phyloP scores from a whole-genome alignment of 2,888 invertebrate genomes.

The Mimumesa dahlbomi region DNA sequence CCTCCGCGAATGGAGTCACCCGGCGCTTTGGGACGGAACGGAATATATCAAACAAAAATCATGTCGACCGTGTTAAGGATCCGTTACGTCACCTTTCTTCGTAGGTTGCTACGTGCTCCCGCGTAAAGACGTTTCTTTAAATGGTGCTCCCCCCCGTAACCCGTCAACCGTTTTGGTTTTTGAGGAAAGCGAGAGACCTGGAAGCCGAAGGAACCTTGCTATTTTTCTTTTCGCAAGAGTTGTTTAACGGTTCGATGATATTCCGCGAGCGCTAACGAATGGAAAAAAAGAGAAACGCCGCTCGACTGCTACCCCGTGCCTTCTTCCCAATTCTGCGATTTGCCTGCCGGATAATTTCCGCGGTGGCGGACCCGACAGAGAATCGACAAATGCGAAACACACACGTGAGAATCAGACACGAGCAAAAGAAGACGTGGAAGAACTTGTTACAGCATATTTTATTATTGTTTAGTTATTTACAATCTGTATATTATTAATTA shows the following conservation, averaged over 20 bases:
- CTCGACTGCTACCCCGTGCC: constrained; percentile 69
- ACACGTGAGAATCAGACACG: constrained; percentile 26
- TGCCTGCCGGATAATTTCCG: constrained; percentile 37
- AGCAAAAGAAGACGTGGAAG: constrained; percentile 58
- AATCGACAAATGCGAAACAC: constrained; percentile 40
- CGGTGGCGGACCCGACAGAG: constrained; percentile 26
- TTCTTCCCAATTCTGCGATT: constrained; percentile 67
- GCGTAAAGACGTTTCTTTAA: constrained; percentile 37
- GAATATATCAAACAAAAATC: constrained; percentile 20
- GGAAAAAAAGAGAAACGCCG: constrained; percentile 41
- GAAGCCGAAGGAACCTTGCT: constrained; percentile 6
- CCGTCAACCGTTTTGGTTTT: constrained; percentile 14
- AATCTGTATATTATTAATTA: constrained; percentile 80
- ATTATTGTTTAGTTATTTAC: constrained; percentile 80
- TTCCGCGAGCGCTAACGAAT: constrained; percentile 11
- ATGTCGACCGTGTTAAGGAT: background rate
- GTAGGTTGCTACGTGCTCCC: constrained; percentile 24
- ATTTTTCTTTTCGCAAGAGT: no score
- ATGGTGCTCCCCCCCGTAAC: constrained; percentile 59
- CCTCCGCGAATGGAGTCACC: constrained; percentile 18
- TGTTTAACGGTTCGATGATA: constrained; percentile 6
- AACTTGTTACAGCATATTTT: constrained; percentile 79
- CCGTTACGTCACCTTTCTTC: constrained; percentile 3
- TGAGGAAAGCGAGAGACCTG: constrained; percentile 5
- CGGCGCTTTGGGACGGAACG: constrained; percentile 13